Conservation (phyloP, 1,140 invertebrate species). For the Ephestia elutella region DNA sequence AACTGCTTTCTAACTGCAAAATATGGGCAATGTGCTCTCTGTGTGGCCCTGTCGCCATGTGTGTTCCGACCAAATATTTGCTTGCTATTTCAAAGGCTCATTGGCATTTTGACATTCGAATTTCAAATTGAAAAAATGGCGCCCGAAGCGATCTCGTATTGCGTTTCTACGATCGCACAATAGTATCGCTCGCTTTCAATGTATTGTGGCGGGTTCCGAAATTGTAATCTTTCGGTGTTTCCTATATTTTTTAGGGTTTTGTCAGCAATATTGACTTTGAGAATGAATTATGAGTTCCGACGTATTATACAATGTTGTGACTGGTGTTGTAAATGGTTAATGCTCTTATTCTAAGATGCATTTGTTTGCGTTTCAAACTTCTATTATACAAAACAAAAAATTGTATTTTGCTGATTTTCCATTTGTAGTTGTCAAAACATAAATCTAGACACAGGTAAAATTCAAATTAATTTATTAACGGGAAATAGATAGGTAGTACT, state of each 20-base stretch:
- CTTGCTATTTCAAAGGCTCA: constrained; percentile 57
- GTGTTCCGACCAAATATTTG: constrained; percentile 63
- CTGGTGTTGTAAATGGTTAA: constrained; percentile 18
- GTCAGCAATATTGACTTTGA: constrained; percentile 49
- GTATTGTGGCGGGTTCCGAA: constrained; percentile 32
- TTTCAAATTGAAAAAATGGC: constrained; percentile 44
- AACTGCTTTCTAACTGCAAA: constrained; percentile 48
- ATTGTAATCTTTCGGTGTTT: constrained; percentile 40
- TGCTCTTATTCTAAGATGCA: background rate
- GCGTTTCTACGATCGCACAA: constrained; percentile 35
- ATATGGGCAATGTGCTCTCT: constrained; percentile 46
- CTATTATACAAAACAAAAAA: too few relatives aligned
- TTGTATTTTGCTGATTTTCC: too few relatives aligned
- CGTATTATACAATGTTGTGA: constrained; percentile 35
- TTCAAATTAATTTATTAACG: too few relatives aligned
- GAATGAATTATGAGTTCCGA: constrained; percentile 60
- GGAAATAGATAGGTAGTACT: too few relatives aligned
- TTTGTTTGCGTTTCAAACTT: too few relatives aligned
- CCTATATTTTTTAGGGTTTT: constrained; percentile 42
- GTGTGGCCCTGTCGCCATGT: constrained; percentile 55
- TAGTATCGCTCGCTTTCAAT: constrained; percentile 13
- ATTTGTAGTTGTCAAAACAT: too few relatives aligned
- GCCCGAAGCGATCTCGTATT: constrained; percentile 30
- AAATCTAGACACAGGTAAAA: too few relatives aligned
- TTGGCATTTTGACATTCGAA: constrained; percentile 50